A percentile compares a stretch with the other conserved stretches of the same genome.
Evolutionary conservation across 2,113 vertebrate genomes (phyloP).

Genomic region (Lates calcarifer): DNA sequence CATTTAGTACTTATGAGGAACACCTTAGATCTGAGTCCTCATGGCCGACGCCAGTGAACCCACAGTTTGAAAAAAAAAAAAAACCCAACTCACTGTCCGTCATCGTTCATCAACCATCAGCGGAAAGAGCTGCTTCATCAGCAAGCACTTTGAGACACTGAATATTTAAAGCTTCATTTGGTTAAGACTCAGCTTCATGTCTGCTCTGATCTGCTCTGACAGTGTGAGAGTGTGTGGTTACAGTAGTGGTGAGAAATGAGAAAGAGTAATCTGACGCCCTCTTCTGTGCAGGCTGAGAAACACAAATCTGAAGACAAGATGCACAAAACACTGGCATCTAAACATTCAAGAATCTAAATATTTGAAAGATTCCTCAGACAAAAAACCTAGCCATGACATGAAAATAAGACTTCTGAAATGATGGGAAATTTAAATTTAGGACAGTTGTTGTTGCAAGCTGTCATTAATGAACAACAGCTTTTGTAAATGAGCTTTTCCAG

Average conservation of each 20-base stretch:
- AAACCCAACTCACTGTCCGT: slow-evolving; percentile 31
- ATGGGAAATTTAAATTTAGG: background rate
- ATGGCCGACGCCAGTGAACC: slow-evolving; percentile 9
- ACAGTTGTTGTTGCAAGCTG: background rate
- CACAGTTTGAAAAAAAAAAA: slow-evolving; percentile 19
- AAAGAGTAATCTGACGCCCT: slow-evolving; percentile 51
- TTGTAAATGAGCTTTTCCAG: background rate
- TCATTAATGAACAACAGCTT: background rate
- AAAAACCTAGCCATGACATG: background rate
- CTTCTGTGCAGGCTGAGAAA: slow-evolving; percentile 57
- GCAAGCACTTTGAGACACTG: slow-evolving; percentile 36
- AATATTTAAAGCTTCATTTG: slow-evolving; percentile 62
- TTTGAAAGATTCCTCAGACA: background rate
- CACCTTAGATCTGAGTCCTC: slow-evolving; percentile 38
- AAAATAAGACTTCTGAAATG: background rate
- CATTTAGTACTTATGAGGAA: slow-evolving; percentile 59
- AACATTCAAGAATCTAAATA: background rate
- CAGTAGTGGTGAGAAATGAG: background rate
- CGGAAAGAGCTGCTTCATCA: slow-evolving; percentile 47
- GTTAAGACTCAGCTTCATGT: slow-evolving; percentile 44
- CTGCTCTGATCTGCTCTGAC: slow-evolving; percentile 44
- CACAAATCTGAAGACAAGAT: background rate
- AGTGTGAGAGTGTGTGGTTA: slow-evolving; percentile 24
- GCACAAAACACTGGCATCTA: background rate
- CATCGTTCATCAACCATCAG: slow-evolving; percentile 46